A percentile compares a stretch with the other conserved stretches of the same genome.
These are phyloP conservation scores for Odontomyia ornata DNA, from an alignment of 2,888 invertebrate species.

Conservation along the genomic window DNA sequence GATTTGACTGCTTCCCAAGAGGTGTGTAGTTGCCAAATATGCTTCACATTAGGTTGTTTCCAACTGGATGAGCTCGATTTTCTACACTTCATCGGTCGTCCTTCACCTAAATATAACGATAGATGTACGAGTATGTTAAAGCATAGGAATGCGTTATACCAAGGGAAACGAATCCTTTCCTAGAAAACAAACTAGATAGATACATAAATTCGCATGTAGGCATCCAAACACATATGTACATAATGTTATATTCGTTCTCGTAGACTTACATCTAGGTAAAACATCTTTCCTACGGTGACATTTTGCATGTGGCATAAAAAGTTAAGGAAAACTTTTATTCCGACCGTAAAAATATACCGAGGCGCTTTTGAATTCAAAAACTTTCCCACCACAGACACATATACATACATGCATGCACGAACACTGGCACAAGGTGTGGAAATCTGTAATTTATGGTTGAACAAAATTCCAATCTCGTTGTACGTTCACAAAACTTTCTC, in stretches of 20 bases:
- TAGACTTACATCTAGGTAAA: not conserved
- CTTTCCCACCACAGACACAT: not conserved
- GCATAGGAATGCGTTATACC: no score
- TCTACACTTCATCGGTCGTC: not conserved
- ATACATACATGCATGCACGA: not conserved
- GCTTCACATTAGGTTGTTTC: not conserved
- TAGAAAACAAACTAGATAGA: not conserved
- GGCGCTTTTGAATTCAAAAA: conserved; percentile 15
- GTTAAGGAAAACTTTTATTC: conserved; percentile 16
- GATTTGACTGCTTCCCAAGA: not conserved
- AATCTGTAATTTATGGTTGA: conserved; percentile 36
- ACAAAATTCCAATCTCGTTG: conserved; percentile 25
- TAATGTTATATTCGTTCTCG: no score
- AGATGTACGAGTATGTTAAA: no score
- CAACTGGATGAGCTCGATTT: conserved; percentile 9
- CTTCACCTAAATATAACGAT: no score
- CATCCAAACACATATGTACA: no score
- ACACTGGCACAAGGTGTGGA: conserved; percentile 12
- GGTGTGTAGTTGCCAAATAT: not conserved
- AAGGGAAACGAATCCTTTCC: not conserved
- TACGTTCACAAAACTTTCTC: not conserved
- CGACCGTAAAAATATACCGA: conserved; percentile 13
- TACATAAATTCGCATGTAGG: not conserved
- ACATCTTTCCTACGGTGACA: not conserved
- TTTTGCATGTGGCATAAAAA: conserved; percentile 1